Percentiles rank a stretch among this genome's conserved stretches.
phyloP scores from a whole-genome alignment of 2,888 invertebrate genomes.

The Acleris cristana region DNA sequence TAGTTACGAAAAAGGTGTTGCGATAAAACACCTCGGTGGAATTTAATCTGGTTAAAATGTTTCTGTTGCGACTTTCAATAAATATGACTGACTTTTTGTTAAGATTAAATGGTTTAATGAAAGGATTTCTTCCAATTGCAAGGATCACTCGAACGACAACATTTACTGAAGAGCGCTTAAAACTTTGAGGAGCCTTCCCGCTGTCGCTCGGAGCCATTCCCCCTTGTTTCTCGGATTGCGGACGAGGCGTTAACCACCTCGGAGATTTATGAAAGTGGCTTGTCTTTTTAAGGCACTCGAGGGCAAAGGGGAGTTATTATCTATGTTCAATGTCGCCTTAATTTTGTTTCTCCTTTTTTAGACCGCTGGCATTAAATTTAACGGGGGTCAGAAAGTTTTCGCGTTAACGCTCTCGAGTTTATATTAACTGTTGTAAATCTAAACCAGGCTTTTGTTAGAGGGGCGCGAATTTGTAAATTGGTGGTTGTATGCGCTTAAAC shows the following conservation, averaged over 20 bases:
- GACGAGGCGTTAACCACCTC: constrained; percentile 73
- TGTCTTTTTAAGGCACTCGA: constrained; percentile 67
- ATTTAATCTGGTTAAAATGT: background rate
- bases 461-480: constrained; percentile 17
- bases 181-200: constrained; percentile 62
- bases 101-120: constrained; percentile 55
- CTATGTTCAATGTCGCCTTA: constrained; percentile 61
- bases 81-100: constrained; percentile 14
- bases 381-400: constrained; percentile 52
- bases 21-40: background rate
- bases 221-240: constrained; percentile 68
- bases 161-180: constrained; percentile 71
- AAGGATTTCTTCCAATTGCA: constrained; percentile 58
- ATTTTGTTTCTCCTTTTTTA: constrained; percentile 61
- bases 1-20: background rate
- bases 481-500: constrained; percentile 8
- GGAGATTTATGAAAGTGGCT: constrained; percentile 72
- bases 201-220: constrained; percentile 62
- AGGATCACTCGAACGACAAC: constrained; percentile 66
- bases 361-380: constrained; percentile 57
- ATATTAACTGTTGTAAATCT: constrained; percentile 37
- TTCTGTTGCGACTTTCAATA: background rate
- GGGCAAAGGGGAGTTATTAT: constrained; percentile 67
- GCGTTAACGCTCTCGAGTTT: constrained; percentile 31
- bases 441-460: constrained; percentile 11